Evolutionary conservation across 2,113 vertebrate genomes (phyloP).

Genomic region (Oreochromis aureus): DNA sequence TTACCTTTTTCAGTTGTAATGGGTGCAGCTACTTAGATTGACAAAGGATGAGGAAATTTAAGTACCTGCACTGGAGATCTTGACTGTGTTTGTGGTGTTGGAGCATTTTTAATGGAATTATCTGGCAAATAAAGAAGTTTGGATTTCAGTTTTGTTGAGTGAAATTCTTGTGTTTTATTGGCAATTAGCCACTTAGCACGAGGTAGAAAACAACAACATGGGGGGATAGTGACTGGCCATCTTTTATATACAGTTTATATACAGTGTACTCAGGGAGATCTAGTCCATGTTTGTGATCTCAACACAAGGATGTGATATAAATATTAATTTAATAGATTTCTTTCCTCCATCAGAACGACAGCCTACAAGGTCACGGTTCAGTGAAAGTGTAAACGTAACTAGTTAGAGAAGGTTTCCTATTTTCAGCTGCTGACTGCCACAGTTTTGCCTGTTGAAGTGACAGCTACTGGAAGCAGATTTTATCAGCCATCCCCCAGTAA

Average conservation of each 20-base stretch:
- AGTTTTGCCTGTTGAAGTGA: background rate
- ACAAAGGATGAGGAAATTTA: background rate
- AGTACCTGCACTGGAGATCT: background rate
- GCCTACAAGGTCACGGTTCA: background rate
- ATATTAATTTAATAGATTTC: background rate
- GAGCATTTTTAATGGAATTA: background rate
- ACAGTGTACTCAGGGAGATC: background rate
- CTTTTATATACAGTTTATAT: background rate
- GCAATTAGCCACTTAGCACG: background rate
- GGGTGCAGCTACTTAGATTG: accelerated
- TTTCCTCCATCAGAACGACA: background rate
- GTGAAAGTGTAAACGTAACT: background rate
- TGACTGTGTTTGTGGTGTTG: background rate
- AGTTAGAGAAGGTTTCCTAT: background rate
- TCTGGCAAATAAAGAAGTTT: background rate
- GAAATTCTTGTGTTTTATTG: background rate
- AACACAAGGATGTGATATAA: background rate
- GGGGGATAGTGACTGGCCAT: background rate
- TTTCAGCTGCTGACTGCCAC: background rate
- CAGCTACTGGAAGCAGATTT: background rate
- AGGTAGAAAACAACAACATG: background rate
- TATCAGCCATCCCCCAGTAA: background rate
- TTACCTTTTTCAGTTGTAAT: background rate
- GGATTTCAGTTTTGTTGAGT: background rate
- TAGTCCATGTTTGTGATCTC: background rate